Conservation (phyloP, 1,140 invertebrate genomes). For the Sminthurides bifidus region DNA sequence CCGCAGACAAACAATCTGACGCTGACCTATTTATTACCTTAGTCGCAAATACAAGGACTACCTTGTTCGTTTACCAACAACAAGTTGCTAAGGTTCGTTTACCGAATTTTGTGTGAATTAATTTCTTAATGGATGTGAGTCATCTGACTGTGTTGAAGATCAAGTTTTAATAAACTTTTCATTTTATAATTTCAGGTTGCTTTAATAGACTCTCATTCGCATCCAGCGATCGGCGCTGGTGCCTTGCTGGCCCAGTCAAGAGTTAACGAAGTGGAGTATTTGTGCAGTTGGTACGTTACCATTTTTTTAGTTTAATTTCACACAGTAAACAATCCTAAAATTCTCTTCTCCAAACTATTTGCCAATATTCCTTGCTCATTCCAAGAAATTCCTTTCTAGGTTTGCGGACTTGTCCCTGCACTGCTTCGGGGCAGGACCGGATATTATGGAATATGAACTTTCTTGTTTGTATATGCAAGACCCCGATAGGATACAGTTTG, state of each 20-base stretch:
- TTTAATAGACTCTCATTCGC: constrained; percentile 31
- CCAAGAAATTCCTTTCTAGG: neutral
- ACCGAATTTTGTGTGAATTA: neutral
- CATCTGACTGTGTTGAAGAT: neutral
- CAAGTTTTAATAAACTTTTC: neutral
- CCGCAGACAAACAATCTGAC: constrained; percentile 13
- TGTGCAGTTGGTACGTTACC: constrained; percentile 30
- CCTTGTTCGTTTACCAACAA: constrained; percentile 31
- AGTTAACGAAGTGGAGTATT: constrained; percentile 18
- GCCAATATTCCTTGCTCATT: too few species aligned
- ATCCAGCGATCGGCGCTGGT: constrained; percentile 20
- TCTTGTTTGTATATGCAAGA: constrained; percentile 2
- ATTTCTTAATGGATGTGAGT: neutral
- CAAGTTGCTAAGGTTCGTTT: constrained; percentile 16
- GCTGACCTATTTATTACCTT: constrained; percentile 30
- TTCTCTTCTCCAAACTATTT: too few species aligned
- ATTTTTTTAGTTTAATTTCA: constrained; percentile 3
- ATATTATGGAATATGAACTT: neutral
- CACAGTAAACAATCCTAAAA: neutral
- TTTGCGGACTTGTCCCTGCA: constrained; percentile 2
- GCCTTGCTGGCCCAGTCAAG: constrained; percentile 27
- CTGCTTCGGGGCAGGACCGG: neutral
- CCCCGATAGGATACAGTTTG: too few species aligned
- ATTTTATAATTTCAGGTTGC: constrained; percentile 23
- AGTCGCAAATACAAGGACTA: constrained; percentile 28